Evolutionary conservation across 2,888 invertebrate genomes (phyloP).

Genomic region (Buathra laborator): DNA sequence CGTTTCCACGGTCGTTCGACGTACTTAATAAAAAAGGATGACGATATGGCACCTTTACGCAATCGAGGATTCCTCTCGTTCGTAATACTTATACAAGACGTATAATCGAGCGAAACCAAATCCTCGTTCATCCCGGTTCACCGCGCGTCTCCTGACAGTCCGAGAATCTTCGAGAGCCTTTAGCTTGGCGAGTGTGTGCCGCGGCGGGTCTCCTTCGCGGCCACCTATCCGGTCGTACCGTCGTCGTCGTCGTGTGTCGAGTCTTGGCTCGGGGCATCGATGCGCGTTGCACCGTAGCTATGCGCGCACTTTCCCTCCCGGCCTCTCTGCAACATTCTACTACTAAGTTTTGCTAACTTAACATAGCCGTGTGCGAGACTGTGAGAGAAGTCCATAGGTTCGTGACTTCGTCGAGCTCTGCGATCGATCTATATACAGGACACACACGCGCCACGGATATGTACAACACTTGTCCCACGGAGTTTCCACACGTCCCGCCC

Average conservation of each 20-base stretch:
- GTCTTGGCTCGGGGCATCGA: constrained; percentile 2
- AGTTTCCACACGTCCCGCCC: neutral
- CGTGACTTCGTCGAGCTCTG: neutral
- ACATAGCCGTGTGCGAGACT: neutral
- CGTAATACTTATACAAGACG: neutral
- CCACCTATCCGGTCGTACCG: no score
- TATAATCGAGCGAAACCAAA: neutral
- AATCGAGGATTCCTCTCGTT: neutral
- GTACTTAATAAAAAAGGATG: neutral
- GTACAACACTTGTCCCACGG: no score
- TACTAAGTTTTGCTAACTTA: neutral
- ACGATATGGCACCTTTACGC: neutral
- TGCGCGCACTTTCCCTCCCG: constrained; percentile 30
- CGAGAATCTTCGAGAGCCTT: neutral
- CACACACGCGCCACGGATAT: neutral
- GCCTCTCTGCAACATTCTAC: constrained; percentile 15
- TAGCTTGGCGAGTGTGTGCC: no score
- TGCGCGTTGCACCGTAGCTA: constrained; percentile 19
- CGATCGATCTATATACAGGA: neutral
- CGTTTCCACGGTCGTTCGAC: neutral
- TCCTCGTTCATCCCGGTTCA: neutral
- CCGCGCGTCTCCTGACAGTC: neutral
- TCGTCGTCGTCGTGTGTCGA: constrained; percentile 9
- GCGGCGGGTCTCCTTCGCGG: no score
- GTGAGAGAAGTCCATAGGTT: neutral